Evolutionary conservation across 2,797 vertebrate genomes (phyloP).

Genomic region (Poeciliopsis presidionis): DNA sequence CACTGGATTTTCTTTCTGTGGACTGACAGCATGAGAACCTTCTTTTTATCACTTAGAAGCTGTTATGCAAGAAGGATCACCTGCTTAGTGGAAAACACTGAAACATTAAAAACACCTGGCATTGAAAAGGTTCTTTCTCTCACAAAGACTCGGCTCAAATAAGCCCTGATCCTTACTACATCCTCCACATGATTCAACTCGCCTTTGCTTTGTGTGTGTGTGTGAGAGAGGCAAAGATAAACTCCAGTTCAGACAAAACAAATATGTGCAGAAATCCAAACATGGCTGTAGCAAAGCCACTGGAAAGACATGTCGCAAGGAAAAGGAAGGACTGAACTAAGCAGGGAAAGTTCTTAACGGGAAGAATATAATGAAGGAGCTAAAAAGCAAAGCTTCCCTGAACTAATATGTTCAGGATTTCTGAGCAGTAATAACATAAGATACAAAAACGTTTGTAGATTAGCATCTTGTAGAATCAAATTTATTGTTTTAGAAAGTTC

Average conservation of each 20-base stretch:
- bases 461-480: neutral
- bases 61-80: constrained; percentile 11
- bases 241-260: constrained; percentile 66
- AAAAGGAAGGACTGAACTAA: constrained; percentile 5
- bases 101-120: constrained; percentile 43
- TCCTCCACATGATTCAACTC: constrained; percentile 52
- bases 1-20: constrained; percentile 1
- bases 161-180: constrained; percentile 22
- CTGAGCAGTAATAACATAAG: neutral
- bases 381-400: neutral
- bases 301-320: constrained; percentile 22
- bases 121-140: constrained; percentile 39
- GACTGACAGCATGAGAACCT: neutral
- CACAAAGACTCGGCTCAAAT: constrained; percentile 19
- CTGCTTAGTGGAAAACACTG: constrained; percentile 17
- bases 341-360: constrained; percentile 11
- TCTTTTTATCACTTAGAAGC: neutral
- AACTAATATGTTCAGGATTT: neutral
- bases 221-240: constrained; percentile 25
- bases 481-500: neutral
- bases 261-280: constrained; percentile 55
- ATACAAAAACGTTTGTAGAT: neutral
- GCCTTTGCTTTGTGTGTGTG: constrained; percentile 40
- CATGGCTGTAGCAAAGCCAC: constrained; percentile 34
- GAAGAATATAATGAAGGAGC: neutral